Evolutionary conservation across 2,113 vertebrate species (phyloP).

Genomic region (Rissa tridactyla): DNA sequence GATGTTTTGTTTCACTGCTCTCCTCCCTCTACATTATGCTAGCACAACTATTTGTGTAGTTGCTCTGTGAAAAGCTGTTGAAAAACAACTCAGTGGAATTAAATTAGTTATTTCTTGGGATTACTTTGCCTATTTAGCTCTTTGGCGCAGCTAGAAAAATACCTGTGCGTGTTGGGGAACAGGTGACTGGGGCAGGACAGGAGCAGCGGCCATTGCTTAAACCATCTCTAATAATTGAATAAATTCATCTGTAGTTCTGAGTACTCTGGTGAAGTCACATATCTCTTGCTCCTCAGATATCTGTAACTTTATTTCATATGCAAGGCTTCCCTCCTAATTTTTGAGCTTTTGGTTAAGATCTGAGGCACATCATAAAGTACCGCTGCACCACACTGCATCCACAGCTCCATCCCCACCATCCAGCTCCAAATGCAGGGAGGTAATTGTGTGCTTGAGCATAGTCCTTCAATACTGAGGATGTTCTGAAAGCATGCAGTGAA

Average conservation of each 20-base stretch:
- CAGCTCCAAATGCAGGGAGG: not conserved
- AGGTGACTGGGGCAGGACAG: not conserved
- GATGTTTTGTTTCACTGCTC: not conserved
- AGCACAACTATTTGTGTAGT: not conserved
- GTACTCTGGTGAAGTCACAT: not conserved
- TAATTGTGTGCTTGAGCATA: not conserved
- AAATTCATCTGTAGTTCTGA: not conserved
- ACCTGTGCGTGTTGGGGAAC: not conserved
- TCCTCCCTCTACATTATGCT: not conserved
- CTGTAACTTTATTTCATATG: not conserved
- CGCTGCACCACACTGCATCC: not conserved
- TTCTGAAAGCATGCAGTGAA: not conserved
- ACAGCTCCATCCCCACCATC: not conserved
- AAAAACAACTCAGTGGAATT: not conserved
- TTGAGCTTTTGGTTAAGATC: not conserved
- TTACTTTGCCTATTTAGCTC: not conserved
- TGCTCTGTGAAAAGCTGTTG: not conserved
- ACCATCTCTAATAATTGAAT: not conserved
- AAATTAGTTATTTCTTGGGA: not conserved
- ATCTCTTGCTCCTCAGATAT: not conserved
- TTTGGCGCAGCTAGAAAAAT: not conserved
- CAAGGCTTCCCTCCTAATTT: not conserved
- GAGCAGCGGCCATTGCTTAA: not conserved
- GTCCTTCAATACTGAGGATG: not conserved
- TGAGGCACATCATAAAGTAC: not conserved